Percentiles rank a stretch among this genome's conserved stretches.
These are phyloP conservation scores for Amblyornis subalaris DNA, from an alignment of 2,113 vertebrate genomes.

Conservation along the genomic window DNA sequence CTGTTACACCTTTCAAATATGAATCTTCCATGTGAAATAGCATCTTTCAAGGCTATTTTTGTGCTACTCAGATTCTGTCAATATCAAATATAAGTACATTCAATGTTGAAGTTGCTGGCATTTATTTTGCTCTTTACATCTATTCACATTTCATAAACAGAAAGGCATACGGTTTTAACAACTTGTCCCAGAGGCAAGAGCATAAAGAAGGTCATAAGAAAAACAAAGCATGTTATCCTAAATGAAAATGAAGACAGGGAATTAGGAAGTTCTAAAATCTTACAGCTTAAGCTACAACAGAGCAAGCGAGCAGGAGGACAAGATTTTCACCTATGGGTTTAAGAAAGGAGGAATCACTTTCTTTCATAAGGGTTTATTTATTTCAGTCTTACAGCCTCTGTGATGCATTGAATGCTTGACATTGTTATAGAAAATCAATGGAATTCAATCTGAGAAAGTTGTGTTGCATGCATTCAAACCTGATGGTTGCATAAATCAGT, in stretches of 20 bases:
- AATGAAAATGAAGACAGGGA: slow-evolving; percentile 40
- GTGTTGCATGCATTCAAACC: slow-evolving; percentile 70
- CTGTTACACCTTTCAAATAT: neutral
- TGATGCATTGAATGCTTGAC: slow-evolving; percentile 71
- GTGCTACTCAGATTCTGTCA: neutral
- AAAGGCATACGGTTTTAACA: slow-evolving; percentile 26
- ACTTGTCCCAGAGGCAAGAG: slow-evolving; percentile 18
- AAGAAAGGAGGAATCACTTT: slow-evolving; percentile 67
- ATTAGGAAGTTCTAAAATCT: slow-evolving; percentile 30
- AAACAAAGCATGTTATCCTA: slow-evolving; percentile 37
- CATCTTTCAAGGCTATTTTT: neutral
- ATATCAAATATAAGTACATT: neutral
- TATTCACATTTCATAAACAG: slow-evolving; percentile 25
- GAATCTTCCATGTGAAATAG: neutral
- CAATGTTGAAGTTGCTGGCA: neutral
- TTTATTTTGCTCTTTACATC: neutral
- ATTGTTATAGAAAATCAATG: slow-evolving; percentile 81
- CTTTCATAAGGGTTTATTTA: slow-evolving; percentile 70
- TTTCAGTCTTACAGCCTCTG: slow-evolving; percentile 34
- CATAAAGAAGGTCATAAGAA: slow-evolving; percentile 39
- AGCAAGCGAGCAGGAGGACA: slow-evolving; percentile 32
- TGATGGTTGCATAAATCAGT: slow-evolving; percentile 75
- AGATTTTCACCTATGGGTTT: slow-evolving; percentile 60
- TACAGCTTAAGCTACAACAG: neutral
- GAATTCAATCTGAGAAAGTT: slow-evolving; percentile 75